Evolutionary conservation across 2,113 vertebrate species (phyloP).

Genomic region (Halcyon malimbica): DNA sequence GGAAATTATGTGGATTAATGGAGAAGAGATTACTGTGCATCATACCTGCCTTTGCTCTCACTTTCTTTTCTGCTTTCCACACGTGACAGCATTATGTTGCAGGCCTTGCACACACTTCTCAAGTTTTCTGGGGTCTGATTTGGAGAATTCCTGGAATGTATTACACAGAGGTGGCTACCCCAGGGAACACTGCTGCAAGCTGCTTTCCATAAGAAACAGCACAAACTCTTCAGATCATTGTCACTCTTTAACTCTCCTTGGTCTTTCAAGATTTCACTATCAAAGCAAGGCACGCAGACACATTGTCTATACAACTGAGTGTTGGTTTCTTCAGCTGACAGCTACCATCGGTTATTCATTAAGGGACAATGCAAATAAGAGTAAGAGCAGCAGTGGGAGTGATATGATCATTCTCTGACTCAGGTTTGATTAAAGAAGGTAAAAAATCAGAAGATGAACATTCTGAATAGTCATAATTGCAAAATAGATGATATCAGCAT

Average conservation of each 20-base stretch:
- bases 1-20: not conserved
- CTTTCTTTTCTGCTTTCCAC: not conserved
- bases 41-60: not conserved
- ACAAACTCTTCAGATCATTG: not conserved
- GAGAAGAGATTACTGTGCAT: not conserved
- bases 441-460: not conserved
- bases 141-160: not conserved
- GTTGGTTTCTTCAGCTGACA: not conserved
- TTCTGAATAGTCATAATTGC: slow-evolving; percentile 1
- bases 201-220: not conserved
- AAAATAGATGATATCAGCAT: not conserved
- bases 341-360: not conserved
- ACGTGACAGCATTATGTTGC: not conserved
- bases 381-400: not conserved
- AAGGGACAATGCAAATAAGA: not conserved
- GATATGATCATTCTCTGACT: slow-evolving; percentile 27
- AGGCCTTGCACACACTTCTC: not conserved
- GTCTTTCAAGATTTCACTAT: not conserved
- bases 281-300: not conserved
- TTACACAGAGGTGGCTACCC: not conserved
- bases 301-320: not conserved
- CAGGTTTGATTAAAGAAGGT: slow-evolving; percentile 41
- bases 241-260: not conserved
- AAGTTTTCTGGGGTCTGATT: not conserved
- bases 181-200: not conserved